Conservation (phyloP, 2,888 invertebrate genomes). For the Diaperis boleti region DNA sequence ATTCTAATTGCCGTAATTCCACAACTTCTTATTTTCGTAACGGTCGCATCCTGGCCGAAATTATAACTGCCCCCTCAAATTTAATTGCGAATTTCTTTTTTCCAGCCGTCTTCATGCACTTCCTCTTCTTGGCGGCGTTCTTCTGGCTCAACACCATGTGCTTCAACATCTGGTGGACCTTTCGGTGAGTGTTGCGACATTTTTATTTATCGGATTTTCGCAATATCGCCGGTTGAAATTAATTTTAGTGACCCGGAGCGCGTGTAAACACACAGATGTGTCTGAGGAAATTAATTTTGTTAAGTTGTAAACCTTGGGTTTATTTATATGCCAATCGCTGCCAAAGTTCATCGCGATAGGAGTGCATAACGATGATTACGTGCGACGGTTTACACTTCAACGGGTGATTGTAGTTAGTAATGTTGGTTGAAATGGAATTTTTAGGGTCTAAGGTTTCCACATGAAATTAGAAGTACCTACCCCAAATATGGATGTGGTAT, state of each 20-base stretch:
- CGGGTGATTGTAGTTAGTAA: neutral
- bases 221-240: too few species aligned
- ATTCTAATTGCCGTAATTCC: too few species aligned
- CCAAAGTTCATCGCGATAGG: constrained; percentile 30
- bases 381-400: neutral
- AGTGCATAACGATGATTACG: neutral
- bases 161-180: constrained; percentile 96
- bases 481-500: too few species aligned
- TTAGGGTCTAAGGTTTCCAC: too few species aligned
- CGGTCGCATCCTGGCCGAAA: too few species aligned
- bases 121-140: constrained; percentile 90
- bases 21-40: too few species aligned
- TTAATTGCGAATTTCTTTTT: too few species aligned
- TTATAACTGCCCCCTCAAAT: too few species aligned
- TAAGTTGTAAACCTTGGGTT: constrained; percentile 11
- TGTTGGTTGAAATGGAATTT: too few species aligned
- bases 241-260: constrained; percentile 23
- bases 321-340: constrained; percentile 22
- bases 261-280: constrained; percentile 23
- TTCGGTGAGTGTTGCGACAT: constrained; percentile 74
- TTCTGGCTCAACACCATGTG: constrained; percentile 96
- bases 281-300: constrained; percentile 11
- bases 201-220: constrained; percentile 15
- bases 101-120: constrained; percentile 86
- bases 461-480: too few species aligned